Evolutionary conservation across 2,797 vertebrate species (phyloP).

Genomic region (Tragelaphus oryx): DNA sequence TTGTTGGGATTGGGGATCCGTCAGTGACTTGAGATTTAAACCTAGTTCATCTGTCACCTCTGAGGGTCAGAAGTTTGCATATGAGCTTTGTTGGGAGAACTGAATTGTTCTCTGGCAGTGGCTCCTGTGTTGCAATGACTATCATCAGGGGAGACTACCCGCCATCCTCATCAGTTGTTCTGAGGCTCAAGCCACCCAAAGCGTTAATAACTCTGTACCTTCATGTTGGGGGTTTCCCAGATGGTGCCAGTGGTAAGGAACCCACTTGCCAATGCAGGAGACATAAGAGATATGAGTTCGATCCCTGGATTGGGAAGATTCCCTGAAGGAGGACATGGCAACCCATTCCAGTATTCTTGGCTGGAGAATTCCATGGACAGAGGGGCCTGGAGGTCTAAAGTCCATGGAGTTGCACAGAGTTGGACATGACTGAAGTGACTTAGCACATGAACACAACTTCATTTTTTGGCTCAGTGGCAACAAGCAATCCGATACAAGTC

Average conservation of each 20-base stretch:
- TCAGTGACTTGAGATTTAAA: background rate
- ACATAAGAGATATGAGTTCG: background rate
- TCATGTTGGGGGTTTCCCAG: background rate
- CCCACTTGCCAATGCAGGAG: background rate
- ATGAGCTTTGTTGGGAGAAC: background rate
- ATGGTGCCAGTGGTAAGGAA: background rate
- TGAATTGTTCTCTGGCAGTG: background rate
- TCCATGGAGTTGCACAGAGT: background rate
- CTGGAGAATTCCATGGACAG: background rate
- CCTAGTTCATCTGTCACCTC: background rate
- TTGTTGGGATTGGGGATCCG: background rate
- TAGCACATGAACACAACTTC: background rate
- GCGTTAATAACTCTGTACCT: background rate
- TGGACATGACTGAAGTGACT: background rate
- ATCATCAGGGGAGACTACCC: background rate
- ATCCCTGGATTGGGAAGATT: background rate
- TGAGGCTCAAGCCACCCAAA: background rate
- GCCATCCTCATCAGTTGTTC: background rate
- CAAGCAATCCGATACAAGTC: background rate
- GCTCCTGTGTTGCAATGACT: background rate
- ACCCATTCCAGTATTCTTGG: background rate
- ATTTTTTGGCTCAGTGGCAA: background rate
- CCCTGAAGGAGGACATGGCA: background rate
- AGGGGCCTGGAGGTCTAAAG: background rate
- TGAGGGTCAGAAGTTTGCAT: background rate